Evolutionary conservation across 1,140 invertebrate genomes (phyloP).

Genomic region (Thaumetopoea pityocampa): DNA sequence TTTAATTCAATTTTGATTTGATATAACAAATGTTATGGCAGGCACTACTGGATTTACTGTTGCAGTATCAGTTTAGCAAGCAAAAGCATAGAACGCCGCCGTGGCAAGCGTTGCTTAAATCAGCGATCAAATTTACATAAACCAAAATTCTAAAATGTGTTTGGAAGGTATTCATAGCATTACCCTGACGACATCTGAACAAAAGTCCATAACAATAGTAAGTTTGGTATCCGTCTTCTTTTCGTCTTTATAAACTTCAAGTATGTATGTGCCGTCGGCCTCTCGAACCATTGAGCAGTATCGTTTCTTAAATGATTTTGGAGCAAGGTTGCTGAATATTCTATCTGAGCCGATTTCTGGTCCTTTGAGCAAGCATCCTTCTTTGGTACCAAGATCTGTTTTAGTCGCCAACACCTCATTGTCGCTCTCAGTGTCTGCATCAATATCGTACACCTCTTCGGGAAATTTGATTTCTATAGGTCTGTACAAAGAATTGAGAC

Average conservation of each 20-base stretch:
- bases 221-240: conserved; percentile 92
- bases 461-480: conserved; percentile 79
- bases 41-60: too few relatives aligned
- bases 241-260: conserved; percentile 95
- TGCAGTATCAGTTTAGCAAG: too few relatives aligned
- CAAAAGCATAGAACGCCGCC: too few relatives aligned
- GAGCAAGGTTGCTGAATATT: conserved; percentile 90
- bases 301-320: conserved; percentile 93
- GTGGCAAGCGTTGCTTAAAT: too few relatives aligned
- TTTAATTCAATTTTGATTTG: too few relatives aligned
- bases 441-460: conserved; percentile 91
- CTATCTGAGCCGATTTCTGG: conserved; percentile 89
- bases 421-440: conserved; percentile 88
- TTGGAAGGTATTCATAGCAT: conserved; percentile 19
- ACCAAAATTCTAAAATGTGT: too few relatives aligned
- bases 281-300: conserved; percentile 93
- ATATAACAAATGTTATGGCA: too few relatives aligned
- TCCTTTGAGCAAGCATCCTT: conserved; percentile 93
- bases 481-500: conserved; percentile 59
- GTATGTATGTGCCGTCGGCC: conserved; percentile 91
- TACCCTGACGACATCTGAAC: conserved; percentile 90
- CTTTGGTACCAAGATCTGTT: conserved; percentile 87
- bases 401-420: conserved; percentile 83
- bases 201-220: conserved; percentile 95
- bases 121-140: too few relatives aligned